Evolutionary conservation across 2,113 vertebrate genomes (phyloP).

Genomic region (Anhinga rufa): DNA sequence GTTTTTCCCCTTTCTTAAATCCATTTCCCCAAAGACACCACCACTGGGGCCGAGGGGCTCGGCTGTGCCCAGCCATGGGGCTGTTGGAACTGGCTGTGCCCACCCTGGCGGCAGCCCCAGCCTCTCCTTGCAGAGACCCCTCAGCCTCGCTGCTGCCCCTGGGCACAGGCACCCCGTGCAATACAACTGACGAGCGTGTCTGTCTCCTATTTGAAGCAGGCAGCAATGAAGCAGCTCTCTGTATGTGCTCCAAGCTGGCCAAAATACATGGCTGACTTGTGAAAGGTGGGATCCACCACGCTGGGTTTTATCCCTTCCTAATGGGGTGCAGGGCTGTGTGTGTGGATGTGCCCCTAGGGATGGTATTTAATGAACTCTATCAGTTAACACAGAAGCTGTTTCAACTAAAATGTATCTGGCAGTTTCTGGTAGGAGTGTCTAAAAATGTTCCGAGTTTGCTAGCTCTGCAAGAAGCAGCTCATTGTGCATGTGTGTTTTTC

Average conservation of each 20-base stretch:
- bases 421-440: not conserved
- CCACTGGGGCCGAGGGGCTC: rapidly evolving
- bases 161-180: not conserved
- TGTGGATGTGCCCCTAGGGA: not conserved
- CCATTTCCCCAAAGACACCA: not conserved
- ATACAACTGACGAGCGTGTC: rapidly evolving
- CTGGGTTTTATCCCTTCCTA: not conserved
- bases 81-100: not conserved
- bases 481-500: not conserved
- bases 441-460: not conserved
- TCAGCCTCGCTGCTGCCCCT: not conserved
- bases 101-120: not conserved
- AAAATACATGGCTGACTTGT: not conserved
- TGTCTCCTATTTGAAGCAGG: not conserved
- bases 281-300: rapidly evolving
- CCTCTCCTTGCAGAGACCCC: not conserved
- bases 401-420: not conserved
- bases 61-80: not conserved
- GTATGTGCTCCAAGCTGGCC: not conserved
- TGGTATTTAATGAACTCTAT: not conserved
- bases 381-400: not conserved
- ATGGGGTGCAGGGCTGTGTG: not conserved
- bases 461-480: not conserved
- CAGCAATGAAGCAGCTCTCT: not conserved
- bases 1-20: not conserved